Conservation (phyloP, 2,888 invertebrate genomes). For the Apantesis nais region DNA sequence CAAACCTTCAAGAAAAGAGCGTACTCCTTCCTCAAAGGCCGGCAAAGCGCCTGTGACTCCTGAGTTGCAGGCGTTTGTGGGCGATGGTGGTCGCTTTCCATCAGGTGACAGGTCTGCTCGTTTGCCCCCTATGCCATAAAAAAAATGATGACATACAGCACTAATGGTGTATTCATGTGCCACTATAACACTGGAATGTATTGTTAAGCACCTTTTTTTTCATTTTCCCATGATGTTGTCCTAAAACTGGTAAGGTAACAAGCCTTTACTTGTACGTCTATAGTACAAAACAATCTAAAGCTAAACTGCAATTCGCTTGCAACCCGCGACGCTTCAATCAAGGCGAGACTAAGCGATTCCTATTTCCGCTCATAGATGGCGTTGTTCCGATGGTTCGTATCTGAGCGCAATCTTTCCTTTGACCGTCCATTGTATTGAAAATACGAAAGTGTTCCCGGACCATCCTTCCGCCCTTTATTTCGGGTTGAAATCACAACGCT, state of each 20-base stretch:
- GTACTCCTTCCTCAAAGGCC: no score
- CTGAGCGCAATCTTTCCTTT: slow-evolving; percentile 70
- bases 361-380: slow-evolving; percentile 80
- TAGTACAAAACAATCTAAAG: slow-evolving; percentile 42
- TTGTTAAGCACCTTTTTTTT: no score
- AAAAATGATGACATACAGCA: no score
- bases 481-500: slow-evolving; percentile 56
- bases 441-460: slow-evolving; percentile 54
- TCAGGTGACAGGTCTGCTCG: no score
- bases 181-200: no score
- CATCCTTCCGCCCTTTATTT: slow-evolving; percentile 73
- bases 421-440: slow-evolving; percentile 61
- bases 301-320: slow-evolving; percentile 45
- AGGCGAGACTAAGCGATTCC: slow-evolving; percentile 71
- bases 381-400: slow-evolving; percentile 58
- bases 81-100: no score
- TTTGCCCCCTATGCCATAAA: no score
- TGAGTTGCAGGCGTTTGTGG: no score
- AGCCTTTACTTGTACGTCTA: slow-evolving; percentile 28
- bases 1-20: no score
- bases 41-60: no score
- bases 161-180: no score
- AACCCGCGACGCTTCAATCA: slow-evolving; percentile 57
- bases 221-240: background rate
- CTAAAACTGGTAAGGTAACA: background rate